phyloP scores from a whole-genome alignment of 2,888 invertebrate species.

The Phortica okadai region DNA sequence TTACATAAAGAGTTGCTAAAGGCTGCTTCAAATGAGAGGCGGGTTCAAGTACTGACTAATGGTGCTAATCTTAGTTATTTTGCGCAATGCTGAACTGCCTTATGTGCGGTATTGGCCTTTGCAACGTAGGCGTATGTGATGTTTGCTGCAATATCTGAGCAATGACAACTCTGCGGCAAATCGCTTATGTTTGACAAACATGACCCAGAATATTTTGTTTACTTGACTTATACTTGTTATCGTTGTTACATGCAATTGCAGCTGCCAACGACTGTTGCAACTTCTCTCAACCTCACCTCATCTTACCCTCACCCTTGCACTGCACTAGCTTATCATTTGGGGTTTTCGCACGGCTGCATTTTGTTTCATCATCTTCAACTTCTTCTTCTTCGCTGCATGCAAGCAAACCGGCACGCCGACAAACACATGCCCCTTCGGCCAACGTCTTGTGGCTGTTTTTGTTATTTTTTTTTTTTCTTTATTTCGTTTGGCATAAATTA shows the following conservation, averaged over 20 bases:
- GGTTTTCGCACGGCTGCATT: constrained; percentile 39
- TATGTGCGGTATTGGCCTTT: too few species aligned
- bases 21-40: too few species aligned
- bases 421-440: constrained; percentile 43
- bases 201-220: constrained; percentile 18
- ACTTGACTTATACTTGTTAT: constrained; percentile 9
- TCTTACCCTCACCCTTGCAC: not conserved
- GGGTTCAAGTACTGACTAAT: too few species aligned
- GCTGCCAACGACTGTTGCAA: constrained; percentile 17
- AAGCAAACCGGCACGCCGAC: constrained; percentile 52
- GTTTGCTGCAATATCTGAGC: too few species aligned
- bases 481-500: constrained; percentile 64
- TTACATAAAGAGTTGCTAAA: too few species aligned
- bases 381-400: constrained; percentile 49
- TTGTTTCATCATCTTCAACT: not conserved
- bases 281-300: constrained; percentile 22
- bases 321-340: not conserved
- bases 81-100: too few species aligned
- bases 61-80: too few species aligned
- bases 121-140: too few species aligned
- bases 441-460: constrained; percentile 59
- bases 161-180: not conserved
- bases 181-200: not conserved
- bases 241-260: constrained; percentile 24
- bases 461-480: not conserved